Percentiles rank a stretch among this genome's conserved stretches.
Evolutionary conservation across 2,113 vertebrate species (phyloP).

Genomic region (Aleadryas rufinucha): DNA sequence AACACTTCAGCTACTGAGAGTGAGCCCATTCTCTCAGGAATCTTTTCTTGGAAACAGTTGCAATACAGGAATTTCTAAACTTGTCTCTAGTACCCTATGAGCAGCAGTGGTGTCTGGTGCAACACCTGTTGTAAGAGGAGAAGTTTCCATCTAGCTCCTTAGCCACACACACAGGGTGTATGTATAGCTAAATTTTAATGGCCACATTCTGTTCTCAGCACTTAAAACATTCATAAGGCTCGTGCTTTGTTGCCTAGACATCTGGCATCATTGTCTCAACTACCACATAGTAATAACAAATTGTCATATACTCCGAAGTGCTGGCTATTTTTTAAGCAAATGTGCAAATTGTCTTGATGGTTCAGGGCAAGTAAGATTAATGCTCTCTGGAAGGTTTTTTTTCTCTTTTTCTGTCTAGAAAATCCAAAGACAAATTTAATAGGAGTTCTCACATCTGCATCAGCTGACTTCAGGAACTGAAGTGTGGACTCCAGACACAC

Average conservation of each 20-base stretch:
- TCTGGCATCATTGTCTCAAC: background rate
- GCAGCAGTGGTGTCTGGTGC: background rate
- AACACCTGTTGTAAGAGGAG: background rate
- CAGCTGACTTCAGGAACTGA: background rate
- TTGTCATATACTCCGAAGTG: background rate
- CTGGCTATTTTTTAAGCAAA: background rate
- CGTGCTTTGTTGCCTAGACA: background rate
- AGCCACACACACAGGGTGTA: accelerated
- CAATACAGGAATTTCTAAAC: background rate
- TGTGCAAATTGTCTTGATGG: background rate
- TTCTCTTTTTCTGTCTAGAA: background rate
- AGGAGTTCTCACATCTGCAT: background rate
- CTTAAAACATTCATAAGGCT: background rate
- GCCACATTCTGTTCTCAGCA: background rate
- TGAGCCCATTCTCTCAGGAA: background rate
- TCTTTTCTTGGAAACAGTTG: background rate
- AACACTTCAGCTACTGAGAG: background rate
- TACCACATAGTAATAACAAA: background rate
- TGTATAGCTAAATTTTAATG: background rate
- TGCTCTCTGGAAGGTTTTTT: background rate
- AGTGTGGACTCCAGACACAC: background rate
- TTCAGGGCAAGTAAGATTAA: background rate
- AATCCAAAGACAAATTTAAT: background rate
- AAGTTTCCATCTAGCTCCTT: background rate
- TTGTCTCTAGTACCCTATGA: background rate